Evolutionary conservation across 2,797 vertebrate species (phyloP), one percentile per base, ranked within the genome.

Genomic region (Choloepus didactylus): DNA sequence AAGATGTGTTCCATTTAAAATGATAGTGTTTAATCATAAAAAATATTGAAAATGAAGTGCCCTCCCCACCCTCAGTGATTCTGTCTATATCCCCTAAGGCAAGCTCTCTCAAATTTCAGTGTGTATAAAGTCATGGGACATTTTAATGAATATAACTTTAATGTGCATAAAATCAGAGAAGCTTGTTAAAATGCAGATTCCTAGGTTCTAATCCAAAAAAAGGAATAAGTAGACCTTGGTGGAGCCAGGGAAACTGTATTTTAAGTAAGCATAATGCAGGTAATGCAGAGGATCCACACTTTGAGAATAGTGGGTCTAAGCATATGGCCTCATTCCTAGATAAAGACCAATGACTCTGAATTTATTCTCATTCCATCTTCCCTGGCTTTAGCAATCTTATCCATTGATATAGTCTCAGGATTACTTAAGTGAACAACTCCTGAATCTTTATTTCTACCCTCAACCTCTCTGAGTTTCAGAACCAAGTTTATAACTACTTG

Each of bases 401-500:
- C 56, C 56, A 25, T 75, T 75, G n/a, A 82, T 15, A 15, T 49
- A 38, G n/a, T 62, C 18, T 16, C 9, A 73, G 44, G 9, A 49
- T 79, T 62, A 75, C 46, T 88, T 54, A 56, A 7, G 31, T 54
- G 60, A 81, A 60, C 2, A 67, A 60, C 67, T 82, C 44, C 23
- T 81, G 66, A 81, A 59, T 46, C 31, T 91, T 81, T 81, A 60
- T 60, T 51, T 91, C n/a, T 64, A 83, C 44, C 79, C 25, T 91
- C 54, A 83, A 83, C 44, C 12, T 91, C 76, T 69, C 15, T 81
- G 27, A 69, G 35, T 69, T 89, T 69, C 19, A 12, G 38, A 89
- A 35, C 29, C 49, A 80, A 89, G 44, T 83, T 82, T 73, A 51
- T 51, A 73, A 51, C 25, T 91, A 64, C 35, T n/a, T 44, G 87